Base-by-base conservation (phyloP, 2,113 vertebrate genomes). In the Thalassoma bifasciatum region DNA sequence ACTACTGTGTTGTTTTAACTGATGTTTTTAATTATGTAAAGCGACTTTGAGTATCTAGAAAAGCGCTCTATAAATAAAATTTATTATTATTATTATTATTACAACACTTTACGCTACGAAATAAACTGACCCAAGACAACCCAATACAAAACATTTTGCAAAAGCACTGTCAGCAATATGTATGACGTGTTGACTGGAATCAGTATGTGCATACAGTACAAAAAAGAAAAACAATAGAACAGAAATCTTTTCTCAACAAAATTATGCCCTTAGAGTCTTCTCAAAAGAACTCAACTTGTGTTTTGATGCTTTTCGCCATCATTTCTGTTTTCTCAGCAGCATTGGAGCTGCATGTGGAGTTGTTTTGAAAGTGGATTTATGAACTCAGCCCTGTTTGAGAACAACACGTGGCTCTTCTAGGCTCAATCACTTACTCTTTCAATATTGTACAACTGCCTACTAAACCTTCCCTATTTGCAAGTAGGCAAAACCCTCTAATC, bases 401-500 rank as follows among this genome's bases (percentile, higher is more conserved):
- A 66, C 64, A 72, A 75, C 77, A 60, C 75, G 59, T 54, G 30
- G 12, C 70, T 84, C 50, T 70, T 60, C 42, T 72, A 65, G 84
- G 81, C 68, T 56, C 61, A 71, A 53, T 26, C 21, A 69, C 77
- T 81, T 64, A 85, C 72, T 82, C 68, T 76, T 70, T 72, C 62
- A 86, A 10, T 52, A 24, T 50, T 54, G 47, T 50, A 49, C 60
- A 71, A 79, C 60, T 64, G 42, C 68, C 75, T 53, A 71, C 82
- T 83, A 85, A 87, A 91, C 62, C 78, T 77, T 81, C 75, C 79
- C 83, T 74, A 85, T 93, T 91, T 91, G 78, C 86, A 83, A 88
- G 71, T 76, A 86, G 86, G 86, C 81, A 90, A 91, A 91, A 88
- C 73, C 86, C 80, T 79, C 84, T 91, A 91, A 94, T 92, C 90